Base-by-base conservation (phyloP, 2,888 invertebrate genomes). In the Yponomeuta sedellus region DNA sequence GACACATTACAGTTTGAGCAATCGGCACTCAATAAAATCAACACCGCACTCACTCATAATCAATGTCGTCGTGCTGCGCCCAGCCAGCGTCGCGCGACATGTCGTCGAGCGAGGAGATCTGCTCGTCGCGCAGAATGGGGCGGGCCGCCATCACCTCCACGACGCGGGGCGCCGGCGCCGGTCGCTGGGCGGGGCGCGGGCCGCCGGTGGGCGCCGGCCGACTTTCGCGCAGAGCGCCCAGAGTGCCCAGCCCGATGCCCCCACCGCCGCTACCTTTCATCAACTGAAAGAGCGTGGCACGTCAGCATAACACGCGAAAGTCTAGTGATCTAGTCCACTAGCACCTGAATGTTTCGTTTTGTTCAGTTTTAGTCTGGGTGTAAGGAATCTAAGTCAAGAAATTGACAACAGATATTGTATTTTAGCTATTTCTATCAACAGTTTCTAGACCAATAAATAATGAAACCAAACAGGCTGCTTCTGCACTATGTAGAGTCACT, bases 121-220 rank as follows among this genome's bases (percentile, higher is more conserved):
- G 97, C 81, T 98, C 97, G 79, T 98, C 97, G 74, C 96, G 96
- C 73, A 98, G 97, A 71, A 98, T 98, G 69, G 98, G 97, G 66
- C 96, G 93, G 71, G 96, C 94, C 67, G 93, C 88, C 67, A 95
- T 88, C 76, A 94, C 92, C 72, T 94, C 95, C 64, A 93, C 92
- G 74, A 93, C 93, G 65, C 93, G 91, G 68, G 87, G 86, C 69
- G 87, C 81, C 65, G 74, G 76, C 69, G 74, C 71, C 67, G 72
- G 73, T 52, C 84, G 77, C 71, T 75, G 71, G 70, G 72, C 71
- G 64, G 71, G 72, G 69, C 73, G 70, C 67, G 73, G 68, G 69
- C 70, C 70, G 67, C 74, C 71, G 71, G 22, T 1, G 25, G 71
- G 72, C 67, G 72, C 76, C 73, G 78, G 75, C 73, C 77, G 75